phyloP scores from a whole-genome alignment of 1,140 invertebrate genomes.

The Palaemon carinicauda region DNA sequence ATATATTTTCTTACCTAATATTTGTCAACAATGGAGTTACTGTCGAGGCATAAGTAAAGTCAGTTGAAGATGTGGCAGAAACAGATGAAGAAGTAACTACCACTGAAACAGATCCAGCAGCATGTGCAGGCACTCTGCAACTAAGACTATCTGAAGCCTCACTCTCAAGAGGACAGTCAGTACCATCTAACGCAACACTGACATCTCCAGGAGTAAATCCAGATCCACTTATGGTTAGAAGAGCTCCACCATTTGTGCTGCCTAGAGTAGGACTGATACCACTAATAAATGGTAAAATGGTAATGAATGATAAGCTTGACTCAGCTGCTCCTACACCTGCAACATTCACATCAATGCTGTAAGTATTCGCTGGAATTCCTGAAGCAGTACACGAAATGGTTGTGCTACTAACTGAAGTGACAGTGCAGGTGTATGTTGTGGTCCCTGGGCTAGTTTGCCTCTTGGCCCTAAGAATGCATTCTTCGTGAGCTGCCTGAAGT shows the following conservation, averaged over 20 bases:
- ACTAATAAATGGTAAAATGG: not conserved
- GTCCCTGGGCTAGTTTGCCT: not conserved
- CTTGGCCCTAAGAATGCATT: not conserved
- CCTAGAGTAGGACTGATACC: not conserved
- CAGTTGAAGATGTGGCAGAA: not conserved
- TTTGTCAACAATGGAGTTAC: conserved; percentile 5
- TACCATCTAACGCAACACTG: conserved; percentile 9
- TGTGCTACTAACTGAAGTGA: not conserved
- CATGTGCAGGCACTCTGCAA: conserved; percentile 13
- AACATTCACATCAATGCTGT: not conserved
- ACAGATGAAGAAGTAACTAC: not conserved
- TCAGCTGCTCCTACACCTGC: not conserved
- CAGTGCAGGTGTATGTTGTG: not conserved
- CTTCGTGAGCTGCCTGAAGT: too few species aligned
- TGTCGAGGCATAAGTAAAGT: conserved; percentile 10
- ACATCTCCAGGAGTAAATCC: conserved; percentile 13
- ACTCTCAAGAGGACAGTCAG: not conserved
- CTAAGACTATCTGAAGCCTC: not conserved
- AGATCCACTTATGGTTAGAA: conserved; percentile 8
- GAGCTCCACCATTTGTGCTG: conserved; percentile 30
- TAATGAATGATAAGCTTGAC: not conserved
- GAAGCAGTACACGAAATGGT: not conserved
- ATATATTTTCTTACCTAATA: not conserved
- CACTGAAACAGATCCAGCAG: not conserved
- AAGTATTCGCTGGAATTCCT: not conserved